Conservation (phyloP, 1,140 invertebrate genomes). For the Antheraea mylitta region DNA sequence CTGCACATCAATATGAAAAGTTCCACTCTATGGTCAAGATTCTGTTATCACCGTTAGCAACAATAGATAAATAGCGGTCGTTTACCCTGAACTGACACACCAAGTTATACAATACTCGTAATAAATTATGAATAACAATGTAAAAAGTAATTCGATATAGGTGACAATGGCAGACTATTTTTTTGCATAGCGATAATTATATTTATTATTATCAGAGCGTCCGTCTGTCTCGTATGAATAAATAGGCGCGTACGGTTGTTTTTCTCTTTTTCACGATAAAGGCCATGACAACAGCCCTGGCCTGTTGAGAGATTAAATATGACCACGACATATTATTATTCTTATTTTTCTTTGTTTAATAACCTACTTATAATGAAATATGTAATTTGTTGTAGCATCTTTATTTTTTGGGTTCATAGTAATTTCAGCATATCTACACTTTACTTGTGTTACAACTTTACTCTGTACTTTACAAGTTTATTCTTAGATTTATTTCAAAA, state of each 20-base stretch:
- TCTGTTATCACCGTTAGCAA: conserved; percentile 24
- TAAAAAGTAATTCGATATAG: conserved; percentile 29
- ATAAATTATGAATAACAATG: conserved; percentile 6
- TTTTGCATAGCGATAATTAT: conserved; percentile 17
- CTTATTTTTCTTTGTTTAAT: neutral
- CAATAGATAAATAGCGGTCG: conserved; percentile 20
- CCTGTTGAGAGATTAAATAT: conserved; percentile 5
- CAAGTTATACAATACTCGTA: conserved; percentile 5
- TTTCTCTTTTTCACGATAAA: conserved; percentile 17
- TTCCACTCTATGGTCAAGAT: conserved; percentile 15
- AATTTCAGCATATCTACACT: too few relatives aligned
- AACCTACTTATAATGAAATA: neutral
- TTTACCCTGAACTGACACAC: conserved; percentile 20
- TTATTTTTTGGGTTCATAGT: neutral
- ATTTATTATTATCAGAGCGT: conserved; percentile 13
- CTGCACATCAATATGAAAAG: neutral
- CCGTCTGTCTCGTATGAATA: conserved; percentile 11
- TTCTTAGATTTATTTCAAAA: too few relatives aligned
- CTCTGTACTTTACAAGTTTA: too few relatives aligned
- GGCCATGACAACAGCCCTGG: conserved; percentile 18
- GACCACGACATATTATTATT: neutral
- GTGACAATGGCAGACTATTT: conserved; percentile 19
- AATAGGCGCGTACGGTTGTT: conserved; percentile 14
- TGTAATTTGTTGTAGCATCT: neutral
- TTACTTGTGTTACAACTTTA: too few relatives aligned